Base-by-base conservation (phyloP, 2,797 vertebrate species). In the Varecia variegata region DNA sequence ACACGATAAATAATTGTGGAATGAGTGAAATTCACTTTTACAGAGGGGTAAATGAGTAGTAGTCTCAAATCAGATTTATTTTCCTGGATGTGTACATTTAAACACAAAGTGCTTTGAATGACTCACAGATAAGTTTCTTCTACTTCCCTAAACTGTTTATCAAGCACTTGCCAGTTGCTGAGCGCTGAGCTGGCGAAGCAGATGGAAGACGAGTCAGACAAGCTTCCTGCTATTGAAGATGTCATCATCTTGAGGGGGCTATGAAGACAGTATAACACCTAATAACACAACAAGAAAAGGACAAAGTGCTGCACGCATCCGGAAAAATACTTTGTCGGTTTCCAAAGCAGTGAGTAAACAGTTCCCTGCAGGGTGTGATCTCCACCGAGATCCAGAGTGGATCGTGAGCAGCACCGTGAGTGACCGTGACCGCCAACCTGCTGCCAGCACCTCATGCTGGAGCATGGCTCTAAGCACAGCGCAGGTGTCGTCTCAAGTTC, bases 381-480 rank as follows among this genome's bases (percentile, higher is more conserved):
- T 17, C 40, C 4, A 10, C 0, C 4, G 35, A 4, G 14, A 27
- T n/a, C 2, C 7, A 32, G 3, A 60, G 8, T 3, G 8, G 17
- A 9, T 54, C 27, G 8, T 12, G 32, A 43, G 43, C 15, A 35
- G 56, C 14, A 23, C 1, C 0, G 1, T 35, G 30, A 52, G 6
- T 3, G 27, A 40, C 7, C 2, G 0, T 7, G 38, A 47, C 1
- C 18, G 47, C 7, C 7, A 9, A 47, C 8, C 0, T 1, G 17
- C 23, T n/a, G 1, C 35, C n/a, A 73, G 23, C 3, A 50, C 47
- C 21, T 54, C 6, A 27, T 9, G 14, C 30, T 11, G 27, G 5
- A 21, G 25, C 15, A 3, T 23, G 58, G 3, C 47, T 81, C 47
- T 25, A 68, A 86, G 67, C 27, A 32, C 30, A 11, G 12, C 3